Percentiles rank a stretch among this genome's conserved stretches.
Evolutionary conservation across 2,888 invertebrate genomes (phyloP).

Genomic region (Ditula angustiorana): DNA sequence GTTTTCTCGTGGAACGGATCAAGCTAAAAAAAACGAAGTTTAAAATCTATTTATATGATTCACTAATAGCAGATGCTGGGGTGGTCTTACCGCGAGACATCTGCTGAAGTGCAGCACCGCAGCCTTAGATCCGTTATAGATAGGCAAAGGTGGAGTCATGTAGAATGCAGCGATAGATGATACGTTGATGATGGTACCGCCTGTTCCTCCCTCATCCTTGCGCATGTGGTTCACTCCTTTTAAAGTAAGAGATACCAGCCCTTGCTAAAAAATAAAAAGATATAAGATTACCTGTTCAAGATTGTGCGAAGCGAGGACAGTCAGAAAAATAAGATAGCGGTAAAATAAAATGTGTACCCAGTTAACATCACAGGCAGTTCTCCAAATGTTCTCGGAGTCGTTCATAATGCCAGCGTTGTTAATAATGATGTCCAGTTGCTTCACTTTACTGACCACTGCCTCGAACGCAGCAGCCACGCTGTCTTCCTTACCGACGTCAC

Average conservation of each 20-base stretch:
- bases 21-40: neutral
- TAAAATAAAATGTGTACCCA: slow-evolving; percentile 7
- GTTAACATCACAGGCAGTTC: slow-evolving; percentile 14
- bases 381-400: slow-evolving; percentile 14
- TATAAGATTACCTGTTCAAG: neutral
- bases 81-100: slow-evolving; percentile 59
- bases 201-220: slow-evolving; percentile 62
- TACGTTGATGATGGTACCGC: slow-evolving; percentile 67
- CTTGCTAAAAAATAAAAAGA: slow-evolving; percentile 48
- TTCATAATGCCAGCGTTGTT: slow-evolving; percentile 34
- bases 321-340: neutral
- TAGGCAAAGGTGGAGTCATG: slow-evolving; percentile 64
- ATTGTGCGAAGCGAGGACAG: neutral
- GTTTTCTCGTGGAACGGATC: neutral
- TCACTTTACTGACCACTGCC: slow-evolving; percentile 45
- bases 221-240: slow-evolving; percentile 64
- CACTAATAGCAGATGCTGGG: no score
- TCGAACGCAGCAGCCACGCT: slow-evolving; percentile 53
- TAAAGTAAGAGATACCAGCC: slow-evolving; percentile 65
- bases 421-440: slow-evolving; percentile 33
- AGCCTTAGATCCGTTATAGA: slow-evolving; percentile 69
- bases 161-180: slow-evolving; percentile 67
- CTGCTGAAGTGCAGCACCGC: slow-evolving; percentile 69
- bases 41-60: no score
- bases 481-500: slow-evolving; percentile 60